A percentile compares a stretch with the other conserved stretches of the same genome.
Conservation (phyloP, 2,797 vertebrate genomes). For the Chaenodraco wilsoni region DNA sequence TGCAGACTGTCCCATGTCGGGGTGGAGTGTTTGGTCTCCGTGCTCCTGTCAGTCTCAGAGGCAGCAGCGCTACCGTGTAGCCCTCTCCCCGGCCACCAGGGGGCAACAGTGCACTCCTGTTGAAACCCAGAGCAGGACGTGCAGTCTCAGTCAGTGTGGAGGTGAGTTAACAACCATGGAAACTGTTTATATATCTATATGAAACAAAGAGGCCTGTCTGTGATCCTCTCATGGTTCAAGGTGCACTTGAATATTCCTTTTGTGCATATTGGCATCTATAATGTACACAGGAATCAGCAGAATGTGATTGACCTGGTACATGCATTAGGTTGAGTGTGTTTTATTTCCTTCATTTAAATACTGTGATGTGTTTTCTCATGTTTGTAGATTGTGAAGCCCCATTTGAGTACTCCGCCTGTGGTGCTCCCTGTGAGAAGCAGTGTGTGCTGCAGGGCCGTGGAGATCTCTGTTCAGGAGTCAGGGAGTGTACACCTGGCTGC, state of each 20-base stretch:
- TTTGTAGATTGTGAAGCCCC: conserved; percentile 82
- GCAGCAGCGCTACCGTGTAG: conserved; percentile 87
- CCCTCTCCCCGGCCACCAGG: conserved; percentile 72
- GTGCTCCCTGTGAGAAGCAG: conserved; percentile 85
- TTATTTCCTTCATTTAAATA: background rate
- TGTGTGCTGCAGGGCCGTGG: conserved; percentile 78
- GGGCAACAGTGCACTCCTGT: conserved; percentile 83
- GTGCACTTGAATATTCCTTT: background rate
- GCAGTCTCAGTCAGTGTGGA: conserved; percentile 74
- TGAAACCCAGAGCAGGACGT: conserved; percentile 82
- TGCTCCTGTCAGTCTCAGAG: conserved; percentile 86
- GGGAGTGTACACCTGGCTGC: conserved; percentile 87
- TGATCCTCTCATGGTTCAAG: background rate
- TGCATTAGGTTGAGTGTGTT: background rate
- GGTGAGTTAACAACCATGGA: conserved; percentile 67
- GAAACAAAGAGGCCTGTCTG: background rate
- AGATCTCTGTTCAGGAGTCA: conserved; percentile 75
- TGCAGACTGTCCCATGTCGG: conserved; percentile 85
- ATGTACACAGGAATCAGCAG: background rate
- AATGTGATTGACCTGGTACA: background rate
- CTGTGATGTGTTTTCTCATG: background rate
- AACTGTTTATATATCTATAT: background rate
- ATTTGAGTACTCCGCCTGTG: conserved; percentile 85
- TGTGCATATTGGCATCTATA: background rate
- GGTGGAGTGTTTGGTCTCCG: conserved; percentile 87